These are phyloP conservation scores for Cepaea hortensis DNA, from an alignment of 2,888 invertebrate genomes.

Conservation along the genomic window DNA sequence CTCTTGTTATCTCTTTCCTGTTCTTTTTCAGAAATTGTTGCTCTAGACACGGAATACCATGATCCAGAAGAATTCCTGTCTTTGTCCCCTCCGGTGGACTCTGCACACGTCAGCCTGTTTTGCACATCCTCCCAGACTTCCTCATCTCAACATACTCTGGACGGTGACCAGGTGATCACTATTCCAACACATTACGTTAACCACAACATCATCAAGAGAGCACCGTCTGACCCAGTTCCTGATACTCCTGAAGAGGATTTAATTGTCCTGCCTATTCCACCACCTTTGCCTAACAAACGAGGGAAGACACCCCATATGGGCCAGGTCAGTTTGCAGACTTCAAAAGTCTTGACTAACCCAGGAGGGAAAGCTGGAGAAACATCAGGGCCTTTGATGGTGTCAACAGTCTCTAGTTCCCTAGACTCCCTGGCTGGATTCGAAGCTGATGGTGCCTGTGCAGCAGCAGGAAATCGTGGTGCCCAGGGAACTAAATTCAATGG, in stretches of 20 bases:
- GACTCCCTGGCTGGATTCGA: constrained; percentile 36
- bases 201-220: constrained; percentile 39
- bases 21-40: constrained; percentile 64
- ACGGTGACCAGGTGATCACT: not conserved
- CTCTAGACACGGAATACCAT: constrained; percentile 71
- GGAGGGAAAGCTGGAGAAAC: constrained; percentile 15
- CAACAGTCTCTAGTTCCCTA: not conserved
- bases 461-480: constrained; percentile 11
- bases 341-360: not conserved
- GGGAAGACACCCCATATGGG: constrained; percentile 49
- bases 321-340: constrained; percentile 45
- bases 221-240: constrained; percentile 43
- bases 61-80: constrained; percentile 65
- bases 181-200: constrained; percentile 45
- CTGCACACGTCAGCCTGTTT: constrained; percentile 47
- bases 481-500: constrained; percentile 26
- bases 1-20: not conserved
- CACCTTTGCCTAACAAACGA: constrained; percentile 50
- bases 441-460: constrained; percentile 33
- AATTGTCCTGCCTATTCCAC: not conserved
- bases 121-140: constrained; percentile 47
- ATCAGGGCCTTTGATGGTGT: not conserved
- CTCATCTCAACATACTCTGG: constrained; percentile 21
- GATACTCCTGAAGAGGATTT: constrained; percentile 28
- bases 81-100: constrained; percentile 53